These are phyloP conservation scores for Oophaga pumilio DNA, from an alignment of 2,113 vertebrate genomes.

Conservation along the genomic window DNA sequence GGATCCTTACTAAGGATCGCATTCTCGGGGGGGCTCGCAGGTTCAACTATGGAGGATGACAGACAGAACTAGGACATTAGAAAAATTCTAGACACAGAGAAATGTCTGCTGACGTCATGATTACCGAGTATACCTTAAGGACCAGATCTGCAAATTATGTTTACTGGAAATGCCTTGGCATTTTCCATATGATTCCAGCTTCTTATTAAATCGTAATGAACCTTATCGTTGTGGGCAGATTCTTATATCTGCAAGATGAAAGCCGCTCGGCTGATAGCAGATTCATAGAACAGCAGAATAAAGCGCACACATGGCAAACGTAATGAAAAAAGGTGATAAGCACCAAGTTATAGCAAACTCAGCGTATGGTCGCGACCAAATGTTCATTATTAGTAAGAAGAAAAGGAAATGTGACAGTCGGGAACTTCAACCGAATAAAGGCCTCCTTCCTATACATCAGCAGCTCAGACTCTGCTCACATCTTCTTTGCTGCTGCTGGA, in stretches of 20 bases:
- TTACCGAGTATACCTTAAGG: constrained; percentile 7
- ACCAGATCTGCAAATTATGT: neutral
- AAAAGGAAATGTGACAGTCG: neutral
- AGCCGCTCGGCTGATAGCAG: neutral
- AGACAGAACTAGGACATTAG: constrained; percentile 16
- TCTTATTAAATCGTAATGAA: constrained; percentile 10
- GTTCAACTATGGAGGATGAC: neutral
- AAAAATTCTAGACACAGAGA: constrained; percentile 2
- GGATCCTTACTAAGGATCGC: neutral
- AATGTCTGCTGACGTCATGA: neutral
- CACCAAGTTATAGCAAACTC: neutral
- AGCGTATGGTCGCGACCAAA: neutral
- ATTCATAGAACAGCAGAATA: neutral
- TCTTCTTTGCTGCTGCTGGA: no score
- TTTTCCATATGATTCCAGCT: constrained; percentile 4
- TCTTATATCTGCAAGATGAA: neutral
- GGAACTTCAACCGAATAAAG: neutral
- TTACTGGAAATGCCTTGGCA: neutral
- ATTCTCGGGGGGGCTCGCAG: neutral
- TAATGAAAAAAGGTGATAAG: neutral
- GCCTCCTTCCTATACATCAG: neutral
- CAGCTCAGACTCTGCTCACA: neutral
- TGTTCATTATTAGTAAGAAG: neutral
- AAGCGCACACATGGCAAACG: neutral
- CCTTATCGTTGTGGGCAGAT: neutral